phyloP scores from a whole-genome alignment of 2,888 invertebrate genomes.

The Gymnosoma rotundatum region DNA sequence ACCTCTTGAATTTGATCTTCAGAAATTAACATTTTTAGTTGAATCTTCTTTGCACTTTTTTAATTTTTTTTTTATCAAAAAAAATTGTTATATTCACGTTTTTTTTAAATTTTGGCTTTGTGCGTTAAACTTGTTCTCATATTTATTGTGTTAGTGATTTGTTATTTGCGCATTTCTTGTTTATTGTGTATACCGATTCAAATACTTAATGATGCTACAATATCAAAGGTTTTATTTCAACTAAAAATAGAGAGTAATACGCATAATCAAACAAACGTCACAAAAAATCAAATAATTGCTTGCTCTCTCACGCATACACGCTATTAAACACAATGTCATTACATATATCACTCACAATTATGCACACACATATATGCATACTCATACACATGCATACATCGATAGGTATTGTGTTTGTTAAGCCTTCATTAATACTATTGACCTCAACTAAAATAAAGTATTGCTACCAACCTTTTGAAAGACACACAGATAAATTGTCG shows the following conservation, averaged over 20 bases:
- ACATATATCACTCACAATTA: conserved; percentile 49
- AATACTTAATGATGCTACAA: conserved; percentile 77
- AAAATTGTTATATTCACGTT: background rate
- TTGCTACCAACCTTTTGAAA: background rate
- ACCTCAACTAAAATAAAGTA: conserved; percentile 31
- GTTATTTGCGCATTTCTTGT: conserved; percentile 6
- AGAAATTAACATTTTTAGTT: conserved; percentile 77
- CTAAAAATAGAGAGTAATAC: conserved; percentile 79
- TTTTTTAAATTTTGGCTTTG: background rate
- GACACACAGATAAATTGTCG: conserved; percentile 12
- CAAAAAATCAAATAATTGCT: conserved; percentile 35
- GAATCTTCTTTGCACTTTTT: background rate
- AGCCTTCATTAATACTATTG: conserved; percentile 31
- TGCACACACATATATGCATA: conserved; percentile 11
- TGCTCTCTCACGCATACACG: conserved; percentile 51
- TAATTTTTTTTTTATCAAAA: background rate
- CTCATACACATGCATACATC: conserved; percentile 3
- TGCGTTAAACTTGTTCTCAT: background rate
- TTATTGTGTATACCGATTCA: conserved; percentile 32
- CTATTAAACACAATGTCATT: conserved; percentile 19
- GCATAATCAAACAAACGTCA: conserved; percentile 71
- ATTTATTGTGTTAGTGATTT: background rate
- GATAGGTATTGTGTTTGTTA: background rate
- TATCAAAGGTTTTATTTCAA: conserved; percentile 81
- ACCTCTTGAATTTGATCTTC: conserved; percentile 82